A percentile compares a stretch with the other conserved stretches of the same genome.
These are phyloP conservation scores for Nematostella vectensis DNA, from an alignment of 92 coral and sea anemone genomes.

Conservation along the genomic window DNA sequence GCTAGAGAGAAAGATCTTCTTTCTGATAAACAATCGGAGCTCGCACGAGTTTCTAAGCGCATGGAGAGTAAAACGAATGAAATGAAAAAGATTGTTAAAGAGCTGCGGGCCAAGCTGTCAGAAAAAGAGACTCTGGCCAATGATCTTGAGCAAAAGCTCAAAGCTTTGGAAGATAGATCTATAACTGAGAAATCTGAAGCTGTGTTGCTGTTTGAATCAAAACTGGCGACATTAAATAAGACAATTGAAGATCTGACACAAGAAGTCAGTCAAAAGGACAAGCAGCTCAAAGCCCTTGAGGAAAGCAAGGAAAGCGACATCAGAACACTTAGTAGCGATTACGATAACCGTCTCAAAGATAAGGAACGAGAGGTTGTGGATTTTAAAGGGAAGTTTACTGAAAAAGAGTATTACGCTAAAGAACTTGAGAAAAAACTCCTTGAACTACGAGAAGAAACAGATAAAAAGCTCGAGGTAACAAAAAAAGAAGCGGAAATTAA, in stretches of 20 bases:
- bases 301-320: slow-evolving; percentile 37
- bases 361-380: slow-evolving; percentile 73
- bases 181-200: slow-evolving; percentile 48
- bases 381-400: slow-evolving; percentile 73
- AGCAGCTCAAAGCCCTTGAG: slow-evolving; percentile 37
- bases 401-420: slow-evolving; percentile 79
- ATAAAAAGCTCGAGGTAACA: slow-evolving; percentile 54
- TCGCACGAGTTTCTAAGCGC: slow-evolving; percentile 81
- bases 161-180: slow-evolving; percentile 23
- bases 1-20: slow-evolving; percentile 67
- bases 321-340: slow-evolving; percentile 32
- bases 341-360: slow-evolving; percentile 57
- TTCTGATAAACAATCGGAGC: slow-evolving; percentile 79
- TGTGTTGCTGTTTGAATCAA: slow-evolving; percentile 35
- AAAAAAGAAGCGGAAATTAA: slow-evolving; percentile 43
- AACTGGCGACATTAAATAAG: slow-evolving; percentile 40
- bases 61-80: slow-evolving; percentile 84
- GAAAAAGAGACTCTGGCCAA: slow-evolving; percentile 73
- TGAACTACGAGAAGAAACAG: slow-evolving; percentile 55
- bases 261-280: slow-evolving; percentile 45
- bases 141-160: slow-evolving; percentile 66
- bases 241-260: slow-evolving; percentile 38
- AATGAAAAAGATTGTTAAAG: slow-evolving; percentile 96
- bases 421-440: slow-evolving; percentile 75
- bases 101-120: slow-evolving; percentile 69